Evolutionary conservation across 2,797 vertebrate genomes (phyloP), one percentile per base, ranked within the genome.

Genomic region (Rhabdomys pumilio): DNA sequence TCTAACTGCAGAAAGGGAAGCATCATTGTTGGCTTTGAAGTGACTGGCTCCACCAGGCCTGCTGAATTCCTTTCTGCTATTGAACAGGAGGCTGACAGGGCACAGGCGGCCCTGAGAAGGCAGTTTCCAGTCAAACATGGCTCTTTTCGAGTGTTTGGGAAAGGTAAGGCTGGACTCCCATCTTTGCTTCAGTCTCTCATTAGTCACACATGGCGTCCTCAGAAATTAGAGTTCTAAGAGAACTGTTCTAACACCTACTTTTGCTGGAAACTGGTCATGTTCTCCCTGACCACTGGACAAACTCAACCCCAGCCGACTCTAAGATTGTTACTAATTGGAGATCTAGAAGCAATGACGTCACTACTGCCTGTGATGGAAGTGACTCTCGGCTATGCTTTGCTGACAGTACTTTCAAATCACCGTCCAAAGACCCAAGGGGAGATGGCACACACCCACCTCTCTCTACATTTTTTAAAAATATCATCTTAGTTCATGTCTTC

Each of bases 21-120:
- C 77, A 93, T 97, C 10, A 0, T 80, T 26, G 95, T 41, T 34
- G 95, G 98, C 12, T 98, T 79, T 80, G 97, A 98, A 95, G 97
- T 97, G 7, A 69, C 92, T 2, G 92, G 96, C 63, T 98, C 96
- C 61, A 83, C 89, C 85, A 92, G 5, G 53, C 24, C 96, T 2
- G 47, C 87, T 26, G 92, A 97, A 67, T 77, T 98, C 87, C 94
- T 98, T 55, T 83, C 76, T 17, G 93, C 83, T 67, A 41, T 97
- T 0, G 26, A 90, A 9, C 89, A 79, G 73, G 77, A n/a, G 83
- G 24, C 87, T 0, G 41, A 6, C 4, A 31, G 86, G 84, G 97
- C 90, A 1, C 26, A 80, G 79, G n/a, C 3, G 6, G n/a, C 50
- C 14, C 96, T 98, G 59, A 22, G 3, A 3, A 29, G 63, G 67